phyloP scores from a whole-genome alignment of 2,888 invertebrate genomes.

The Sericinus montela region DNA sequence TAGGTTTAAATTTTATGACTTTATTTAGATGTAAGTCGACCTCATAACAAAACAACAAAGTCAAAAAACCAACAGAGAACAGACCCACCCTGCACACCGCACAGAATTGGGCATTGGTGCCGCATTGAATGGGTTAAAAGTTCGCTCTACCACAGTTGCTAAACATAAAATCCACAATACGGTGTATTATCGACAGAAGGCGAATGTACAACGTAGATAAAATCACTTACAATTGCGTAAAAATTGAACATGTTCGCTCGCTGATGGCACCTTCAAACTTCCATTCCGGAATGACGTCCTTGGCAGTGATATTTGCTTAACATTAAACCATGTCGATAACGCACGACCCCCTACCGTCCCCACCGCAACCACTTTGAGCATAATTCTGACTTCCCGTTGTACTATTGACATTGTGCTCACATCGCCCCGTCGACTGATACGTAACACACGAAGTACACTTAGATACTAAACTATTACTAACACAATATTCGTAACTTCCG shows the following conservation, averaged over 20 bases:
- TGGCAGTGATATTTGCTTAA: conserved; percentile 54
- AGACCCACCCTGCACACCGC: too few species aligned
- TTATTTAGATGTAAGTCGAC: too few species aligned
- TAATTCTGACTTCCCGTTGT: conserved; percentile 43
- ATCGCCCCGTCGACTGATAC: conserved; percentile 28
- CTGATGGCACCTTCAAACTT: conserved; percentile 48
- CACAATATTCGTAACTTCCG: conserved; percentile 36
- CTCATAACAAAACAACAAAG: too few species aligned
- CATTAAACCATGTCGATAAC: conserved; percentile 38
- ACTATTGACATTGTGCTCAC: conserved; percentile 25
- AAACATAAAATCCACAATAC: conserved; percentile 1
- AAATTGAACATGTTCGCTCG: conserved; percentile 28
- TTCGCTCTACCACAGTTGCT: not conserved
- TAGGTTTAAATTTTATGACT: too few species aligned
- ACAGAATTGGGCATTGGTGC: too few species aligned
- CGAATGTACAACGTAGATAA: not conserved
- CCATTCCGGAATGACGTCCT: conserved; percentile 55
- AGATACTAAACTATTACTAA: conserved; percentile 54
- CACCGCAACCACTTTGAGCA: conserved; percentile 57
- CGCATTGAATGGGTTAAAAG: too few species aligned
- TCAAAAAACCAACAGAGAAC: too few species aligned
- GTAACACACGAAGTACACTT: conserved; percentile 57
- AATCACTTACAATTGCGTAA: conserved; percentile 18
- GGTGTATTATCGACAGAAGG: not conserved
- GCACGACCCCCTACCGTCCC: conserved; percentile 26